Conservation (phyloP, 2,888 invertebrate species). For the Drosophila neutralis region DNA sequence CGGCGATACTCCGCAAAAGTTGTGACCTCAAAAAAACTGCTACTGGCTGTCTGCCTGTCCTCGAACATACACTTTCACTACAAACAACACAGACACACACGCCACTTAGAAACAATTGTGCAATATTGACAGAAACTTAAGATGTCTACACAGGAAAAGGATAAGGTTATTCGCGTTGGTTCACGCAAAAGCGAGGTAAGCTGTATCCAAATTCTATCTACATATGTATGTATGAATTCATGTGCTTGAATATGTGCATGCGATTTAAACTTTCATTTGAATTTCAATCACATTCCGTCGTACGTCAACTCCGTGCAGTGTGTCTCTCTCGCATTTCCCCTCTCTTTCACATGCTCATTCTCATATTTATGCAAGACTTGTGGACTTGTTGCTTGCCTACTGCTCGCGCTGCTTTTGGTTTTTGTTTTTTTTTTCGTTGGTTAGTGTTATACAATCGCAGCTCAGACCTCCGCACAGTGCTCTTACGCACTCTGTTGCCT, state of each 20-base stretch:
- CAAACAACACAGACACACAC: slow-evolving; percentile 18
- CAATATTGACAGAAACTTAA: slow-evolving; percentile 55
- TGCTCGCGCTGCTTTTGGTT: slow-evolving; percentile 25
- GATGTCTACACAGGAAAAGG: slow-evolving; percentile 79
- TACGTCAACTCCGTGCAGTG: slow-evolving; percentile 14
- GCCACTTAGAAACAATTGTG: slow-evolving; percentile 61
- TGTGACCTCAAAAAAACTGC: slow-evolving; percentile 45
- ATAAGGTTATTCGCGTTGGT: slow-evolving; percentile 89
- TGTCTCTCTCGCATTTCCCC: slow-evolving; percentile 1
- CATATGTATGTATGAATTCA: slow-evolving; percentile 9
- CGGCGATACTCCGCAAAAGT: slow-evolving; percentile 14
- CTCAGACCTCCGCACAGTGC: slow-evolving; percentile 39
- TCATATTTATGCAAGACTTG: slow-evolving; percentile 65
- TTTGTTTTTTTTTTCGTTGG: slow-evolving; percentile 55
- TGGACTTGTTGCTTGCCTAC: slow-evolving; percentile 72
- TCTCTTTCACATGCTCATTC: slow-evolving; percentile 9
- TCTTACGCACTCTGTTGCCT: slow-evolving; percentile 48
- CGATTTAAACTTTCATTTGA: slow-evolving; percentile 63
- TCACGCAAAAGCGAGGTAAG: slow-evolving; percentile 93
- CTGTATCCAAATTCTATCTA: slow-evolving; percentile 39
- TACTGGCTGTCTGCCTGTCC: slow-evolving; percentile 36
- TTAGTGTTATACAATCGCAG: slow-evolving; percentile 72
- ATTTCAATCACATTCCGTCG: slow-evolving; percentile 66
- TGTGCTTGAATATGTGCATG: slow-evolving; percentile 40
- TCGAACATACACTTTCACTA: slow-evolving; percentile 68